Percentiles rank a stretch among this genome's conserved stretches.
Evolutionary conservation across 2,888 invertebrate genomes (phyloP).

Genomic region (Leptogaster cylindrica): DNA sequence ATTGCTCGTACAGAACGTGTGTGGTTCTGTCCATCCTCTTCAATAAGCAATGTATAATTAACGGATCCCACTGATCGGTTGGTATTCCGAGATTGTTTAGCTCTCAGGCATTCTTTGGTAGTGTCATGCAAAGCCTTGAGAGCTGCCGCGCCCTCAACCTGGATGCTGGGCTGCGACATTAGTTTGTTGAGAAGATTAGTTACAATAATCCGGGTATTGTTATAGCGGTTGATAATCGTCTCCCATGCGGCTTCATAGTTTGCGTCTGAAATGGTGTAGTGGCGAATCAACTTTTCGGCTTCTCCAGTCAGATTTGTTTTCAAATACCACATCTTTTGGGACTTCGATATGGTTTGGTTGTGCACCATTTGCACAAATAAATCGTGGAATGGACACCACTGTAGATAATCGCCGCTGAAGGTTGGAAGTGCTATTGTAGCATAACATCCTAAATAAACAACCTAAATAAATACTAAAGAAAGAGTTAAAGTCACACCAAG

Average conservation of each 20-base stretch:
- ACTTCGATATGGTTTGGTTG: conserved; percentile 23
- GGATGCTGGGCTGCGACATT: conserved; percentile 20
- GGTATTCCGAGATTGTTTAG: conserved; percentile 28
- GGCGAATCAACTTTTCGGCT: conserved; percentile 31
- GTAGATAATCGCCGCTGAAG: neutral
- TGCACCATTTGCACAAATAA: conserved; percentile 35
- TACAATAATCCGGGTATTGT: conserved; percentile 39
- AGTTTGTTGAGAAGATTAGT: conserved; percentile 35
- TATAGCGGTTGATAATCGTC: conserved; percentile 36
- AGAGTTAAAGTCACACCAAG: too few species aligned
- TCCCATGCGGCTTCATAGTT: conserved; percentile 40
- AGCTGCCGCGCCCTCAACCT: conserved; percentile 12
- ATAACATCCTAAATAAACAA: too few species aligned
- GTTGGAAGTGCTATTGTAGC: too few species aligned
- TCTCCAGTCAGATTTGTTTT: conserved; percentile 40
- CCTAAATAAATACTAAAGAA: too few species aligned
- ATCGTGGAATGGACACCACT: conserved; percentile 42
- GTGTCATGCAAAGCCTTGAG: conserved; percentile 41
- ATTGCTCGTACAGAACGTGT: conserved; percentile 41
- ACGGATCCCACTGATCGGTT: conserved; percentile 14
- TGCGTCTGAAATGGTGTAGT: conserved; percentile 35
- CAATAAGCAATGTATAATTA: conserved; percentile 28
- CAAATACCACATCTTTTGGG: conserved; percentile 44
- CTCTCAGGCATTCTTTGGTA: conserved; percentile 19
- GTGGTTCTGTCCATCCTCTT: conserved; percentile 33